Percentiles rank a stretch among this genome's conserved stretches.
Conservation (phyloP, 2,888 invertebrate species). For the Parascotia fuliginaria region DNA sequence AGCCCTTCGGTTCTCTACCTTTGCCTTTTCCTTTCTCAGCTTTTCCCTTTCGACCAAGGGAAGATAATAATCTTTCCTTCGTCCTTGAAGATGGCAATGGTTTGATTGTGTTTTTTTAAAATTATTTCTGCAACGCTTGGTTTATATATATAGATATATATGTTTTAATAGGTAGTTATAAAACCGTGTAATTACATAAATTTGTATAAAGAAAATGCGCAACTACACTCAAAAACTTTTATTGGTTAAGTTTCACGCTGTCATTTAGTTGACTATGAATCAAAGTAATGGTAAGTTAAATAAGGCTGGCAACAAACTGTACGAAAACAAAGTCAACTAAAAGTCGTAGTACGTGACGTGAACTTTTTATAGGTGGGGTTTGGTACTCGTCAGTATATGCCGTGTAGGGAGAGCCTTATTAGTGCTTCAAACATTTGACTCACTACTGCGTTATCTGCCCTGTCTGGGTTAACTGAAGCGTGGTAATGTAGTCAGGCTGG, state of each 20-base stretch:
- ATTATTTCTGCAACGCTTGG: no score
- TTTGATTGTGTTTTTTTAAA: no score
- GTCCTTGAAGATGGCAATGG: no score
- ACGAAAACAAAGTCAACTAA: conserved; percentile 54
- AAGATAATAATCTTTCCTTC: no score
- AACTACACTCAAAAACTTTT: background rate
- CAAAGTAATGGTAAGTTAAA: conserved; percentile 53
- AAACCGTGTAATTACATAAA: background rate
- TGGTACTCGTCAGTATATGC: conserved; percentile 34
- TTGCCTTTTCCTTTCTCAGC: no score
- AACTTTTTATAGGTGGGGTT: conserved; percentile 49
- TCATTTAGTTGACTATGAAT: conserved; percentile 32
- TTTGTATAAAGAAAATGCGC: background rate
- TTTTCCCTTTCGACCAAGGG: no score
- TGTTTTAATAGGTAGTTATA: no score
- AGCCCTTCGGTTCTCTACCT: no score
- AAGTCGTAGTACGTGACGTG: conserved; percentile 63
- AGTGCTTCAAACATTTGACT: background rate
- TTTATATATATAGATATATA: no score
- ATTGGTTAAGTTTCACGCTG: conserved; percentile 3
- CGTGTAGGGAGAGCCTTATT: background rate
- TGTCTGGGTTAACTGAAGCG: conserved; percentile 12
- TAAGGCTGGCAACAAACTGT: conserved; percentile 50
- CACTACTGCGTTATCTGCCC: background rate
- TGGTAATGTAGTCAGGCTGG: background rate